phyloP scores from a whole-genome alignment of 2,888 invertebrate genomes.

The Drosophila parthenogenetica region DNA sequence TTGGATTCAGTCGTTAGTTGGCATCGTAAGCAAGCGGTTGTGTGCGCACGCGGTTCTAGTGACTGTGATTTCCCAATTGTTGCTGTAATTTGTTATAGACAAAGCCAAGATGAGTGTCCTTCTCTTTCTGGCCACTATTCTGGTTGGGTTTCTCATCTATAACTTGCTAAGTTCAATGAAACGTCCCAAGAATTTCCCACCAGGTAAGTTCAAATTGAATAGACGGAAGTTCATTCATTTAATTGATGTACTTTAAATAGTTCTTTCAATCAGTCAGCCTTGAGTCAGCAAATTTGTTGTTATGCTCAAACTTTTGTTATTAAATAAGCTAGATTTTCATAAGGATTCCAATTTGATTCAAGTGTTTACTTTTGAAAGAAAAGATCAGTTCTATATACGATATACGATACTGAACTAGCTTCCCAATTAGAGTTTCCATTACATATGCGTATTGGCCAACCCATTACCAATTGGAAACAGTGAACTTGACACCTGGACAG shows the following conservation, averaged over 20 bases:
- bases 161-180: slow-evolving; percentile 67
- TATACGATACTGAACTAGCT: background rate
- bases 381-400: background rate
- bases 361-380: slow-evolving; percentile 2
- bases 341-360: background rate
- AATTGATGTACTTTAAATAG: slow-evolving; percentile 29
- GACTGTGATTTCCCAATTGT: background rate
- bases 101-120: slow-evolving; percentile 69
- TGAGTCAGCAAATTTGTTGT: slow-evolving; percentile 18
- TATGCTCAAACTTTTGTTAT: background rate
- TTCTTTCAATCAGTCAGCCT: slow-evolving; percentile 12
- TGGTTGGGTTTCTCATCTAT: slow-evolving; percentile 69
- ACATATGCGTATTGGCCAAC: slow-evolving; percentile 12
- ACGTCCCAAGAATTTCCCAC: slow-evolving; percentile 81
- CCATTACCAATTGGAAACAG: slow-evolving; percentile 28
- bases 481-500: slow-evolving; percentile 8
- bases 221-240: slow-evolving; percentile 22
- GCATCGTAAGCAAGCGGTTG: slow-evolving; percentile 35
- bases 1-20: slow-evolving; percentile 60
- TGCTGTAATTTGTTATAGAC: background rate
- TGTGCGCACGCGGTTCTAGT: slow-evolving; percentile 41
- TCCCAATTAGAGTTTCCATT: background rate
- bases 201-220: slow-evolving; percentile 70
- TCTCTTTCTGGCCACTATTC: slow-evolving; percentile 61
- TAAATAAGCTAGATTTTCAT: background rate